A percentile compares a stretch with the other conserved stretches of the same genome.
These are phyloP conservation scores for Aurelia coerulea DNA, from an alignment of 30 jellyfish, hydroid and myxozoan genomes.

Conservation along the genomic window DNA sequence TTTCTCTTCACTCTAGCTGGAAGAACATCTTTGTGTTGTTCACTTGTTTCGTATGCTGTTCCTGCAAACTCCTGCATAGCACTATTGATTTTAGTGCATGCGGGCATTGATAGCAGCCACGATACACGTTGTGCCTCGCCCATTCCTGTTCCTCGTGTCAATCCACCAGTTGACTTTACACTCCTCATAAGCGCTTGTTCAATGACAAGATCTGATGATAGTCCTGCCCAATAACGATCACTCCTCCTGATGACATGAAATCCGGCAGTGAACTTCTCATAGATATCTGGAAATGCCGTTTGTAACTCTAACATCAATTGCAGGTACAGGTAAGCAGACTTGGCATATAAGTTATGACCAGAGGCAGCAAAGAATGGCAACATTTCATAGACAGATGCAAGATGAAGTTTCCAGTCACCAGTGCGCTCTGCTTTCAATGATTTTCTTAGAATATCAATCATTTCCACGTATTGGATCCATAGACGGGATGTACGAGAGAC, in stretches of 20 bases:
- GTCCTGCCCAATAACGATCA: slow-evolving; percentile 35
- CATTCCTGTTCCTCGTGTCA: too few relatives aligned
- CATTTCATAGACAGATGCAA: slow-evolving; percentile 12
- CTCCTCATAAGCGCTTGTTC: too few relatives aligned
- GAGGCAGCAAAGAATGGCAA: slow-evolving; percentile 41
- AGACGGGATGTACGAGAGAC: too few relatives aligned
- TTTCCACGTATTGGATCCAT: too few relatives aligned
- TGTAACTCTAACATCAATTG: too few relatives aligned
- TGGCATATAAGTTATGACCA: too few relatives aligned
- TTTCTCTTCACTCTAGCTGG: slow-evolving; percentile 33
- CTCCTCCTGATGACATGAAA: slow-evolving; percentile 40
- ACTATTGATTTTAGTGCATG: slow-evolving; percentile 29
- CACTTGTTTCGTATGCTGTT: slow-evolving; percentile 51
- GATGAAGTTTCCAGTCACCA: slow-evolving; percentile 33
- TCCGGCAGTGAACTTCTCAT: too few relatives aligned
- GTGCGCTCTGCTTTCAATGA: too few relatives aligned
- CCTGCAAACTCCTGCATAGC: slow-evolving; percentile 59
- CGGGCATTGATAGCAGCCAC: slow-evolving; percentile 52
- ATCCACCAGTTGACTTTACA: too few relatives aligned
- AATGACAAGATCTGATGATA: slow-evolving; percentile 54
- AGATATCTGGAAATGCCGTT: too few relatives aligned
- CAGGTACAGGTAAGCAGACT: too few relatives aligned
- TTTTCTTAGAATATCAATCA: too few relatives aligned
- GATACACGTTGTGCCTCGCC: slow-evolving; percentile 37
- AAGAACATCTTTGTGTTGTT: slow-evolving; percentile 50